These are phyloP conservation scores for Trachemys scripta DNA, from an alignment of 2,113 vertebrate genomes.

Conservation along the genomic window DNA sequence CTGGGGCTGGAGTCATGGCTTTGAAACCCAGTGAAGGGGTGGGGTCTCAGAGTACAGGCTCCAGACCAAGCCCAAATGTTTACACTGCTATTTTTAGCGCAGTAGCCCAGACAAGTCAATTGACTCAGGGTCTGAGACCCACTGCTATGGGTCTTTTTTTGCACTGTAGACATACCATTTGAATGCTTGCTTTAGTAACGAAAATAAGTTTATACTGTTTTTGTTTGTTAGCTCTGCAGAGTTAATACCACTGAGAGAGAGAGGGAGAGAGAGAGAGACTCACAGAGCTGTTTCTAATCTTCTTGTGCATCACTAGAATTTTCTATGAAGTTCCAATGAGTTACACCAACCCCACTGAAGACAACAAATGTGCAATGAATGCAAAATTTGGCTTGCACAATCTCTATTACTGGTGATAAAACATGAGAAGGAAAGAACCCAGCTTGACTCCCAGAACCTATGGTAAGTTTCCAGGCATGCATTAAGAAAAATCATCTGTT, in stretches of 20 bases:
- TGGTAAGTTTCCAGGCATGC: rapidly evolving
- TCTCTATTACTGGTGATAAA: neutral
- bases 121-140: no score
- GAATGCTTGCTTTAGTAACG: neutral
- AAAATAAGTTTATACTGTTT: neutral
- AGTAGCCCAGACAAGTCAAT: no score
- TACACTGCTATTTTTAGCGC: no score
- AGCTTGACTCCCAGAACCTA: neutral
- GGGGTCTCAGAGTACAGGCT: no score
- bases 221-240: neutral
- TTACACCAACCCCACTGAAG: neutral
- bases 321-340: neutral
- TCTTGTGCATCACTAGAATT: neutral
- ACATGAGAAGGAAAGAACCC: neutral
- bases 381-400: neutral
- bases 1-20: no score
- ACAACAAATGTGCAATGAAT: neutral
- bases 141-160: neutral
- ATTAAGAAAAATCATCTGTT: neutral
- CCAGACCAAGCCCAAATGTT: no score
- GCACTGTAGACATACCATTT: neutral
- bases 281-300: neutral
- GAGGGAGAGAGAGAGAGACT: no score
- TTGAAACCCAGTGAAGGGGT: no score
- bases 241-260: neutral